These are phyloP conservation scores for Anguilla japonica DNA, from an alignment of 2,113 vertebrate species.

Conservation along the genomic window DNA sequence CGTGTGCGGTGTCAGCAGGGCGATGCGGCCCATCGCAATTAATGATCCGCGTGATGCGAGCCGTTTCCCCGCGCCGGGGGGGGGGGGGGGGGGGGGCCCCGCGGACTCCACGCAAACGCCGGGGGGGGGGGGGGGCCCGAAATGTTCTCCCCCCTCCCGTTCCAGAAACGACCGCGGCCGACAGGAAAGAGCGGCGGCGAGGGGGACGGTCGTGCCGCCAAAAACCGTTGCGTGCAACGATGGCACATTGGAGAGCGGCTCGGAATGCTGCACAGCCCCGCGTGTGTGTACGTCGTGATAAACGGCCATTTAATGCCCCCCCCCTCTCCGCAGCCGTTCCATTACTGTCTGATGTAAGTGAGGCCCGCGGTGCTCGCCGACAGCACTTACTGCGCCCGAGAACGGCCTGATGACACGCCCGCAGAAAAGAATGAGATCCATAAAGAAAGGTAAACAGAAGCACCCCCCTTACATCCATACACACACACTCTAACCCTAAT, in stretches of 20 bases:
- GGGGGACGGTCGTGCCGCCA: not conserved
- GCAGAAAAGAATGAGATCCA: conserved; percentile 44
- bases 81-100: not conserved
- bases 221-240: not conserved
- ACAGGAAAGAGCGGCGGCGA: not conserved
- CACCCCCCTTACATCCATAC: conserved; percentile 38
- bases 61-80: not conserved
- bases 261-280: not conserved
- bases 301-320: conserved; percentile 51
- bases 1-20: not conserved
- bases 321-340: conserved; percentile 45
- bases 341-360: conserved; percentile 56
- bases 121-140: too few species aligned
- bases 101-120: too few species aligned
- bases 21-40: not conserved
- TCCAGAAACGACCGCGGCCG: not conserved
- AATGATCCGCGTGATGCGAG: not conserved
- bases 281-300: conserved; percentile 45
- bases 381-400: conserved; percentile 55
- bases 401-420: conserved; percentile 42
- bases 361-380: conserved; percentile 38
- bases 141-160: not conserved
- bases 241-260: not conserved
- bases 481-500: not conserved
- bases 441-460: conserved; percentile 64